phyloP scores from a whole-genome alignment of 1,140 invertebrate genomes.

The Heliconius melpomene region DNA sequence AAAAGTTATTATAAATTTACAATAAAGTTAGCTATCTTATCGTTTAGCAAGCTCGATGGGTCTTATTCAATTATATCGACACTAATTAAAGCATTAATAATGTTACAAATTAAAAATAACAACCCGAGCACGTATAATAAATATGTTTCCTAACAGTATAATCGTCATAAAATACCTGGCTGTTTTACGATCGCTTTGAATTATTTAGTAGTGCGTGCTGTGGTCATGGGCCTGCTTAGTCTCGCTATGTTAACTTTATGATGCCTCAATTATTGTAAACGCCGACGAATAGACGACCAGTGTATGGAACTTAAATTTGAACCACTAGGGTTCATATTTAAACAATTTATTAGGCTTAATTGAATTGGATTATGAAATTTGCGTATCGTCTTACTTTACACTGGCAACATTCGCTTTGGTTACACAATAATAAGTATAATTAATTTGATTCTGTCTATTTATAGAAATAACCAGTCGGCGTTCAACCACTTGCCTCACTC shows the following conservation, averaged over 20 bases:
- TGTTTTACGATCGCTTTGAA: conserved; percentile 39
- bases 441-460: conserved; percentile 26
- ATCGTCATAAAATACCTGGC: conserved; percentile 40
- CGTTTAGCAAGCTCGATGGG: background rate
- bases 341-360: background rate
- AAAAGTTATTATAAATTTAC: background rate
- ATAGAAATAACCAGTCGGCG: conserved; percentile 28
- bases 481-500: conserved; percentile 19
- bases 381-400: conserved; percentile 21
- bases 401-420: conserved; percentile 22
- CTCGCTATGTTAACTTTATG: conserved; percentile 49
- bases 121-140: conserved; percentile 24
- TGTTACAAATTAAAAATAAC: conserved; percentile 33
- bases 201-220: conserved; percentile 44
- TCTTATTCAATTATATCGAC: conserved; percentile 29
- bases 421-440: conserved; percentile 25
- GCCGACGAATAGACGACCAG: conserved; percentile 38
- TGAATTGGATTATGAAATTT: conserved; percentile 26
- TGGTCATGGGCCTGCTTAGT: conserved; percentile 48
- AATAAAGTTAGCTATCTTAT: background rate
- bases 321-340: conserved; percentile 5
- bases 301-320: background rate
- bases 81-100: conserved; percentile 31
- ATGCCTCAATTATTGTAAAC: conserved; percentile 46
- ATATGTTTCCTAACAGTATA: conserved; percentile 38